These are phyloP conservation scores for Eurypyga helias DNA, from an alignment of 2,113 vertebrate genomes.

Conservation along the genomic window DNA sequence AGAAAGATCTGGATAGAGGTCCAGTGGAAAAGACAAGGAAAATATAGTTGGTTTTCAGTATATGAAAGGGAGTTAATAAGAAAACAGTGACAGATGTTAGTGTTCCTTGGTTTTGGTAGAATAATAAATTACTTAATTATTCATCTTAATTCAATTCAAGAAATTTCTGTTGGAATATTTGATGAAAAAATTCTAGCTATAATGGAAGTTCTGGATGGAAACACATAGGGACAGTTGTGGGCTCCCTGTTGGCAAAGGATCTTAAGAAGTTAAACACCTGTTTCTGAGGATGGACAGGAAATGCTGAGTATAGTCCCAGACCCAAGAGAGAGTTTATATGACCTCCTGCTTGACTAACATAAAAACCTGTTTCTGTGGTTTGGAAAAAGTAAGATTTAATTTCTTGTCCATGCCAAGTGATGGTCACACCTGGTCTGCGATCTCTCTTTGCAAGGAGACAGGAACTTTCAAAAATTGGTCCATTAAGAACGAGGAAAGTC, in stretches of 20 bases:
- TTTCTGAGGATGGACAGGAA: not conserved
- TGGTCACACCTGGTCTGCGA: accelerated
- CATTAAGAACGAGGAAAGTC: not conserved
- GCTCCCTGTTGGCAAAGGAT: not conserved
- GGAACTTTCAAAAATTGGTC: not conserved
- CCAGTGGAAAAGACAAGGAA: not conserved
- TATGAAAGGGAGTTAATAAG: not conserved
- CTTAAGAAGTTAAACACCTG: not conserved
- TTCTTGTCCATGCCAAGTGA: not conserved
- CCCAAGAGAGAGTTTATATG: not conserved
- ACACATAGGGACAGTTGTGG: accelerated
- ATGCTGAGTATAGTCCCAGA: not conserved
- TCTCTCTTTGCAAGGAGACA: not conserved
- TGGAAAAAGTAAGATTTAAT: not conserved
- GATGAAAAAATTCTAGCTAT: not conserved
- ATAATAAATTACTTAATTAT: not conserved
- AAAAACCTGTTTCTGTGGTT: not conserved
- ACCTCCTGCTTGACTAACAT: not conserved
- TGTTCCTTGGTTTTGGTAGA: not conserved
- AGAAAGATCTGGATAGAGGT: not conserved
- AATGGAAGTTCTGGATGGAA: not conserved
- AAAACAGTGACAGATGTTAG: not conserved
- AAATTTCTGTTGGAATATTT: not conserved
- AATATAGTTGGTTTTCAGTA: not conserved
- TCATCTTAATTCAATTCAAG: not conserved